Evolutionary conservation across 2,888 invertebrate genomes (phyloP).

Genomic region (Heliconius ethilla): DNA sequence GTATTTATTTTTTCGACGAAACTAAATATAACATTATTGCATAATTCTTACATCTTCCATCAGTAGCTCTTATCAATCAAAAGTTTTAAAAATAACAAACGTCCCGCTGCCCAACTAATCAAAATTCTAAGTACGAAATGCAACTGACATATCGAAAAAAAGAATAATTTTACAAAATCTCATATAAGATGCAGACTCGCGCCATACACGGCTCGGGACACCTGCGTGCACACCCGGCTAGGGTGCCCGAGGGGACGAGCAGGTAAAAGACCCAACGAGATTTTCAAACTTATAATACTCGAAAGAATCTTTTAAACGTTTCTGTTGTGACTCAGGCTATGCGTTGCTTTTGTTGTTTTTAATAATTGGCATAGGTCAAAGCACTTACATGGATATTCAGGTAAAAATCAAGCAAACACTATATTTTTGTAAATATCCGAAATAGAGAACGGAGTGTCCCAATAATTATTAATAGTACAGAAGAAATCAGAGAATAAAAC

Average conservation of each 20-base stretch:
- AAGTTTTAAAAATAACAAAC: neutral
- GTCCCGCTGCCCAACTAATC: neutral
- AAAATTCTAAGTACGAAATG: conserved; percentile 1
- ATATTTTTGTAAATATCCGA: neutral
- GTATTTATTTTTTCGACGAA: neutral
- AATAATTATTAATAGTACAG: neutral
- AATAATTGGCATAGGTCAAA: neutral
- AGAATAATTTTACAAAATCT: conserved; percentile 39
- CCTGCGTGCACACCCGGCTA: conserved; percentile 78
- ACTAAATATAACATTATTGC: neutral
- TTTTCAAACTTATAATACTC: conserved; percentile 39
- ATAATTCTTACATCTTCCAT: neutral
- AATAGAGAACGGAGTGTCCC: neutral
- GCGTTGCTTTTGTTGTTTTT: neutral
- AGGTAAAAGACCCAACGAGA: conserved; percentile 67
- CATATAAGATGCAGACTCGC: conserved; percentile 41
- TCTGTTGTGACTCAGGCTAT: conserved; percentile 36
- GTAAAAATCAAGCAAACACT: neutral
- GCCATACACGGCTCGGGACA: conserved; percentile 56
- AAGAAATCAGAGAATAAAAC: conserved; percentile 22
- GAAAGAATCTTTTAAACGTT: conserved; percentile 40
- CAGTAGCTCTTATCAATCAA: neutral
- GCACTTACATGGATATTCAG: neutral
- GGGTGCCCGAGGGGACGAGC: conserved; percentile 67
- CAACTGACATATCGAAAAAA: conserved; percentile 52